These are phyloP conservation scores for Lasioglossum vierecki DNA, from an alignment of 2,888 invertebrate genomes.

Conservation along the genomic window DNA sequence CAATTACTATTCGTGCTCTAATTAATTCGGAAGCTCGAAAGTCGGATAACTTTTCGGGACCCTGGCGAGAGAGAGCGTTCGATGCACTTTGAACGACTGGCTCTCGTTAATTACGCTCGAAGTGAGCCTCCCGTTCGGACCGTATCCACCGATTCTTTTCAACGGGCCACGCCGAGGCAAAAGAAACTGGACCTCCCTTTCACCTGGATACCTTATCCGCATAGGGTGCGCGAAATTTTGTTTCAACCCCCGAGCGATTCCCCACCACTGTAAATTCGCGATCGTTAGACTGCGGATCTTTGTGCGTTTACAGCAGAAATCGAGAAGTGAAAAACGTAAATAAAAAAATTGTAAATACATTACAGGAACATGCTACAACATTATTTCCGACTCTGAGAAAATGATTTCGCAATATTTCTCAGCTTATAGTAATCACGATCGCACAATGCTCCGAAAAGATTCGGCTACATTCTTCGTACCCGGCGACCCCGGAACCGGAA, in stretches of 20 bases:
- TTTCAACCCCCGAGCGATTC: not conserved
- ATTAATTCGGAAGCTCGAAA: conserved; percentile 35
- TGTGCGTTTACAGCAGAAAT: not conserved
- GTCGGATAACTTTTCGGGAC: conserved; percentile 20
- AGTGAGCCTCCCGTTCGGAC: conserved; percentile 9
- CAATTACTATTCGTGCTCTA: conserved; percentile 34
- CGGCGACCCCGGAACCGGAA: not conserved
- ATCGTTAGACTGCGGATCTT: not conserved
- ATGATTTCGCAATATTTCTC: too few relatives aligned
- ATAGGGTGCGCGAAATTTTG: not conserved
- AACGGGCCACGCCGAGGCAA: not conserved
- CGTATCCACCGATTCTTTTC: not conserved
- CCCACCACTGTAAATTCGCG: not conserved
- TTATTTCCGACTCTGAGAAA: too few relatives aligned
- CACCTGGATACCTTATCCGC: not conserved
- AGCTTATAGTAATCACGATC: too few relatives aligned
- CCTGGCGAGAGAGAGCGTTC: conserved; percentile 2
- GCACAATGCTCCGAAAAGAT: not conserved
- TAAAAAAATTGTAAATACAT: too few relatives aligned
- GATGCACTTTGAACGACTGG: conserved; percentile 10
- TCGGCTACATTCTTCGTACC: not conserved
- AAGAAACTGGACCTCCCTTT: conserved; percentile 8
- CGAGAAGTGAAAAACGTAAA: too few relatives aligned
- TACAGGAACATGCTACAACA: too few relatives aligned
- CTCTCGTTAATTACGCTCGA: conserved; percentile 25